Base-by-base conservation (phyloP, 2,797 vertebrate genomes). In the Muscicapa striata region DNA sequence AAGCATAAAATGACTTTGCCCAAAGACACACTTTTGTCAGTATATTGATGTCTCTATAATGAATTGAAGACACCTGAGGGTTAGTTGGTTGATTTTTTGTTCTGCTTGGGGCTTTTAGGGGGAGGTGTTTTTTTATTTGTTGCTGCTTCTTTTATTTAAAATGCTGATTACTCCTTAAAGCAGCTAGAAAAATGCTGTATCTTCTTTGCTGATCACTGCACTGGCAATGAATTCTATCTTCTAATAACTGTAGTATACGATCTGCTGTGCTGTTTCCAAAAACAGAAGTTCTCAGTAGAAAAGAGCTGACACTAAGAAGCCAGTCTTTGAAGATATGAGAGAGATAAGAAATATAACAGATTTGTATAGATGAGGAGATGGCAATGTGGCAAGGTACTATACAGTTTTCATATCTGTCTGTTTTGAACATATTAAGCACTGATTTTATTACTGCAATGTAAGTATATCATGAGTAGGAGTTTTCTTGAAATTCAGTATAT, bases 401-500 rank as follows among this genome's bases (percentile, higher is more conserved):
- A 29, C 48, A 69, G 57, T 86, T 87, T 92, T 97, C 89, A 78
- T 69, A 81, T 80, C 73, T 91, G 76, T 95, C 78, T 89, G 45
- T 69, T 94, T 93, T 93, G 84, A 97, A 94, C 81, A 92, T 77
- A 84, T 95, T 96, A 95, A 97, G 94, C 67, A 93, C 69, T 93
- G 83, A 95, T 94, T 96, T 96, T 91, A 85, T 89, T 94, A 91
- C 80, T 96, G 84, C 49, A 94, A 91, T 93, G 92, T 97, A 97
- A 97, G 97, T 98, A 95, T 95, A 90, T 96, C 96, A 97, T 98
- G 88, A 94, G 97, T 98, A 98, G 76, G 93, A 97, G 95, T 98
- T 98, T 97, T 98, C 97, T 98, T 98, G 91, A 98, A 96, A 97
- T 98, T 98, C 67, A 98, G 96, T 97, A 98, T 98, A 98, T 98